Base-by-base conservation (phyloP, 92 coral and sea anemone genomes). In the Desmophyllum pertusum region DNA sequence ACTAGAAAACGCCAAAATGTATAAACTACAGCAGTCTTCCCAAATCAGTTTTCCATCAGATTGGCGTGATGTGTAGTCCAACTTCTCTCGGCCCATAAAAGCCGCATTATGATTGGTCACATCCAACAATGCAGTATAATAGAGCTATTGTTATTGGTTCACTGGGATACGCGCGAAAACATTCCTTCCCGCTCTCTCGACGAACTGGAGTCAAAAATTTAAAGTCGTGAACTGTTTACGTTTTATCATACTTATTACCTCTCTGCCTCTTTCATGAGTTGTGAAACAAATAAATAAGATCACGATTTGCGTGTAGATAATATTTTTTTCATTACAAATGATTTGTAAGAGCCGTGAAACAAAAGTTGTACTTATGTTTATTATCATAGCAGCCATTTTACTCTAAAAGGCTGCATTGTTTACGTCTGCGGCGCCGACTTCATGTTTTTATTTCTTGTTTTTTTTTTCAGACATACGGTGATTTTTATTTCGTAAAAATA, bases 91-190 rank as follows among this genome's bases (percentile, higher is more conserved):
- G n/a, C 42, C 41, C 42, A 85, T 89, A 68, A 77, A 73, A 89
- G 78, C 43, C 36, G 38, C 10, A 9, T 30, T 80, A 69, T 85
- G 87, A 89, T 89, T 89, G 89, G 92, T 79, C 68, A 27, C 13
- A 39, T 82, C 55, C 21, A 10, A 29, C 18, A 9, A 31, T 29
- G 36, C 48, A 13, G 5, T 23, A 48, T 81, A 81, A 72, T 70
- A 82, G 43, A 17, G 10, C 36, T 43, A 57, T 82, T 82, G 59
- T 72, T 69, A 82, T 82, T 82, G 86, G 79, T 41, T 75, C 57
- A 74, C 79, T 52, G 25, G 42, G 84, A 50, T 66, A 79, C 92
- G 89, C 92, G 92, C 89, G 83, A 89, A 85, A 75, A 59, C 85
- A 72, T 68, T 52, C 63, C 79, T 73, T 73, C 69, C 30, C 43